phyloP scores from a whole-genome alignment of 2,113 vertebrate genomes.

The Rhinolophus sinicus region DNA sequence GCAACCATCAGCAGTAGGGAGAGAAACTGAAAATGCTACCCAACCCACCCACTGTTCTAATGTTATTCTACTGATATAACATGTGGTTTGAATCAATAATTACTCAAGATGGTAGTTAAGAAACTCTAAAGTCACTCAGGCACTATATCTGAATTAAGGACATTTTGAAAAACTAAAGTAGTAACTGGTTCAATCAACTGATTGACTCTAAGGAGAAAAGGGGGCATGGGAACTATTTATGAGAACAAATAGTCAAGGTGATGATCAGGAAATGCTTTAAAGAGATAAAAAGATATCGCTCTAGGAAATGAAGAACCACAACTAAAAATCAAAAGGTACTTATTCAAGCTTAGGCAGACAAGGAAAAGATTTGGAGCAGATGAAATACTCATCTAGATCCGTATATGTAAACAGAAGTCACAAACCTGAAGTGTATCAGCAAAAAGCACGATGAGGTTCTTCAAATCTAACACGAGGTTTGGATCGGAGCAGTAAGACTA shows the following conservation, averaged over 20 bases:
- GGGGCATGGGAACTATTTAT: not conserved
- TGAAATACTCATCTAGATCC: not conserved
- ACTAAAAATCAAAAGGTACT: not conserved
- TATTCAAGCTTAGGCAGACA: not conserved
- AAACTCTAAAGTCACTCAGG: not conserved
- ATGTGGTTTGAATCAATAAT: not conserved
- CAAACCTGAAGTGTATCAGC: conserved; percentile 97
- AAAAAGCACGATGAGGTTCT: conserved; percentile 98
- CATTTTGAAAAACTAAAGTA: not conserved
- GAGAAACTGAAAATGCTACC: not conserved
- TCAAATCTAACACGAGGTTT: conserved; percentile 95
- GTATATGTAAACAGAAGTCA: accelerated
- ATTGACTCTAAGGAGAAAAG: not conserved
- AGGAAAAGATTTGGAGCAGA: not conserved
- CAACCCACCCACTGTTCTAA: not conserved
- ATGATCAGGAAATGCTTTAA: not conserved
- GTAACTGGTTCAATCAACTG: not conserved
- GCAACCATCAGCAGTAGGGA: not conserved
- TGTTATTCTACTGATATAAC: not conserved
- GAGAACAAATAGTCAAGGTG: not conserved
- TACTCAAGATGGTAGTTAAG: conserved; percentile 9
- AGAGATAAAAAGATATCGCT: not conserved
- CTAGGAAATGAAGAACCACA: not conserved
- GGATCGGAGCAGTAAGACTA: conserved; percentile 98
- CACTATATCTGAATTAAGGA: not conserved